Evolutionary conservation across 1,140 invertebrate genomes (phyloP), one percentile per base, ranked within the genome.

Genomic region (Tetranychus urticae): DNA sequence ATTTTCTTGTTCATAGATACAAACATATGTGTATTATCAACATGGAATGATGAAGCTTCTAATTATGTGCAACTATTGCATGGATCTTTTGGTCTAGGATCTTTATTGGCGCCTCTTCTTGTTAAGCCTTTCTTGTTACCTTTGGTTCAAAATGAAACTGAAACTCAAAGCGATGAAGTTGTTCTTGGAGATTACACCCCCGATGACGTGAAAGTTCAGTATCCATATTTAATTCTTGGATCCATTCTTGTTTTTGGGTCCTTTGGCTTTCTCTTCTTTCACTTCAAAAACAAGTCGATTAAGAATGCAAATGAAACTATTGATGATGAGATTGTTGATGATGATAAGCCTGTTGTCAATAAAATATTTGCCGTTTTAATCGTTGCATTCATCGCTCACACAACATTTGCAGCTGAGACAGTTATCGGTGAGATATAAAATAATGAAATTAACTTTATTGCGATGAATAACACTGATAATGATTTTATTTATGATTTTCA

Each of bases 21-120:
- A n/a, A n/a, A n/a, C 23, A 23, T 23, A 23, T 23, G 23, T 23
- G 23, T 23, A 23, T 23, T 23, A 23, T 23, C 23, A 0, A 23
- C 23, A 0, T 23, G 23, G 23, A 23, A 23, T 23, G 23, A 23
- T 23, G 23, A 23, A 23, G 23, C 23, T 23, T 23, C 23, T 23
- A 23, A 23, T 23, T 23, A 23, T 23, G 72, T 78, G 63, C 23
- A 23, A 23, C 23, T 23, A 23, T 23, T 23, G 23, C 23, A 23
- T 23, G 23, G 23, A 23, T 23, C 23, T 23, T 23, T 23, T 23
- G 23, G 74, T 31, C 0, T 23, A 23, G 23, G 23, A 23, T 23
- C 23, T 23, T 23, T 23, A 23, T 23, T 23, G 23, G 23, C 23
- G 23, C 23, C 23, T 23, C 23, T 23, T 23, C 23, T 23, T 23